Conservation (phyloP, 1,140 invertebrate genomes). For the Solenopsis invicta region DNA sequence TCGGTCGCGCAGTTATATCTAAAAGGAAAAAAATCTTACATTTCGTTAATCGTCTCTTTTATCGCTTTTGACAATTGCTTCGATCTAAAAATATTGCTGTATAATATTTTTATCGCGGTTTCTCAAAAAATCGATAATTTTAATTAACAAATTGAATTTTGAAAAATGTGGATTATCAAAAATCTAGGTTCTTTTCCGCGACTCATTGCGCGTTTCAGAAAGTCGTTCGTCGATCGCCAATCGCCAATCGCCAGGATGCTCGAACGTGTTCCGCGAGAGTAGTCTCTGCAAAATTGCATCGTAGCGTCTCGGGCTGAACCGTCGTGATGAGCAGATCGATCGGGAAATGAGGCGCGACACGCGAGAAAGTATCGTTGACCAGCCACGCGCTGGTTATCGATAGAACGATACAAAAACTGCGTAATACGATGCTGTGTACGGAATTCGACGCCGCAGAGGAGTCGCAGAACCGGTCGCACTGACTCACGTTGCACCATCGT, state of each 20-base stretch:
- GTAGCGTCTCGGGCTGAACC: background rate
- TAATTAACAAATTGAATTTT: slow-evolving; percentile 1
- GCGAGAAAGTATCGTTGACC: slow-evolving; percentile 29
- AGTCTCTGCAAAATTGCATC: background rate
- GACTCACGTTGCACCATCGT: slow-evolving; percentile 56
- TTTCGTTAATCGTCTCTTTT: background rate
- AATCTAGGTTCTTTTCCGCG: background rate
- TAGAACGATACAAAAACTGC: background rate
- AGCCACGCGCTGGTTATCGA: background rate
- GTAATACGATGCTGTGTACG: slow-evolving; percentile 34
- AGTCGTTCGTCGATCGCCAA: too few relatives aligned
- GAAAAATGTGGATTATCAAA: background rate
- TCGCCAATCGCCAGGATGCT: slow-evolving; percentile 15
- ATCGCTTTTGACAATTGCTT: background rate
- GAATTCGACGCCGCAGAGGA: slow-evolving; percentile 43
- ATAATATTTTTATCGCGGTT: background rate
- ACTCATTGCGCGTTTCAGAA: background rate
- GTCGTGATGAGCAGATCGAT: background rate
- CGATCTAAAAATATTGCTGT: background rate
- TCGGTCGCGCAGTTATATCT: background rate
- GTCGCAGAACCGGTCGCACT: slow-evolving; percentile 22
- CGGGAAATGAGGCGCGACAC: slow-evolving; percentile 44
- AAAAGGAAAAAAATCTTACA: background rate
- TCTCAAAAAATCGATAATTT: background rate
- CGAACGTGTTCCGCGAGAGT: background rate